Conservation (phyloP, 2,888 invertebrate species). For the Protophormia terraenovae region DNA sequence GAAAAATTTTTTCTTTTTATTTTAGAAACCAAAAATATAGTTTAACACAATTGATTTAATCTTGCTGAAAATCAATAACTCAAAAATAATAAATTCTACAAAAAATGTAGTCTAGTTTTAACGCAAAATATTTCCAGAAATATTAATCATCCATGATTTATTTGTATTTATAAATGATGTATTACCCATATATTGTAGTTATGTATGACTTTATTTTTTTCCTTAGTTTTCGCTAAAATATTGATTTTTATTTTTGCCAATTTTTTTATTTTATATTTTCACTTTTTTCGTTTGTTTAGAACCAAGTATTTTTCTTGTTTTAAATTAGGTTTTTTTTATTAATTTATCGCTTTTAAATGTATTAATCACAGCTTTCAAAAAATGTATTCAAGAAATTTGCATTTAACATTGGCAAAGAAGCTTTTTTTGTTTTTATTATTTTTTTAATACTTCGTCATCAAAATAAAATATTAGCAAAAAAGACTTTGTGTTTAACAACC, state of each 20-base stretch:
- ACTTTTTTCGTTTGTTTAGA: neutral
- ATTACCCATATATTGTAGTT: neutral
- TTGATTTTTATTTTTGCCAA: conserved; percentile 22
- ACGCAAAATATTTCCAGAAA: neutral
- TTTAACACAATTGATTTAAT: neutral
- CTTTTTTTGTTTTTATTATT: conserved; percentile 4
- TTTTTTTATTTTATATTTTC: neutral
- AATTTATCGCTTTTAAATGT: neutral
- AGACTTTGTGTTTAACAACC: conserved; percentile 40
- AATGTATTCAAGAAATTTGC: neutral
- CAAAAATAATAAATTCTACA: neutral
- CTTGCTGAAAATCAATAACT: neutral
- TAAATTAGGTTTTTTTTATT: neutral
- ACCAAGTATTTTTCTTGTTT: neutral
- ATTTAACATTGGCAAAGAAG: neutral
- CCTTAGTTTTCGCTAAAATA: neutral
- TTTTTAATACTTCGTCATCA: conserved; percentile 50
- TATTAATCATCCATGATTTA: neutral
- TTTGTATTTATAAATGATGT: neutral
- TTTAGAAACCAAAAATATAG: neutral
- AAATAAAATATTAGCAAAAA: conserved; percentile 19
- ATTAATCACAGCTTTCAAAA: neutral
- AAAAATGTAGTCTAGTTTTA: neutral
- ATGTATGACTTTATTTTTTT: neutral
- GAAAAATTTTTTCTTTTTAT: neutral